Evolutionary conservation across 1,140 invertebrate genomes (phyloP).

Genomic region (Halesus radiatus): DNA sequence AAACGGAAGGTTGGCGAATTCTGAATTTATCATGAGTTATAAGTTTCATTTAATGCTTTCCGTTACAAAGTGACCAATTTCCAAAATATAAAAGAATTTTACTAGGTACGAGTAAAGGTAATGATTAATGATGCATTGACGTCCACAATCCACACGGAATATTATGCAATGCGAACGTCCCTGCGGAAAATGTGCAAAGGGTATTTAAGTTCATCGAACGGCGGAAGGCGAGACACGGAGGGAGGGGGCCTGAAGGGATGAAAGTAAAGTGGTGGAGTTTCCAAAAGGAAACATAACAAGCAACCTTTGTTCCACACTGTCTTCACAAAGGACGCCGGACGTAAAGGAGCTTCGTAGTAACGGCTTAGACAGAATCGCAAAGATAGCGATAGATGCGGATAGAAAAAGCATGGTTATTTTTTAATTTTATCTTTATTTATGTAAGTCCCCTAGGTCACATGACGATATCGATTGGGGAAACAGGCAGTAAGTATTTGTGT

Average conservation of each 20-base stretch:
- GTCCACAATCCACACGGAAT: neutral
- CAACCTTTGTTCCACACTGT: neutral
- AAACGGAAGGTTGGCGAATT: too few species aligned
- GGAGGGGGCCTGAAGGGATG: neutral
- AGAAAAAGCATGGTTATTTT: too few species aligned
- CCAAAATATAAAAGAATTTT: too few species aligned
- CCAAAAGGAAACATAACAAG: slow-evolving; percentile 1
- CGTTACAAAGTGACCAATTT: too few species aligned
- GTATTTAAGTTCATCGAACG: slow-evolving; percentile 2
- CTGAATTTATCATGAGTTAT: too few species aligned
- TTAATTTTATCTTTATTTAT: too few species aligned
- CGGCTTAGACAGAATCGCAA: neutral
- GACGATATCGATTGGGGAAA: neutral
- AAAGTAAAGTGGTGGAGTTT: neutral
- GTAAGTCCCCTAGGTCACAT: neutral
- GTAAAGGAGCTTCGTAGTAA: neutral
- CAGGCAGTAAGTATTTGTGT: too few species aligned
- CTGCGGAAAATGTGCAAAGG: slow-evolving; percentile 11
- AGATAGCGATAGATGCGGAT: slow-evolving; percentile 8
- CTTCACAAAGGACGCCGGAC: neutral
- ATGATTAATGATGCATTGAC: too few species aligned
- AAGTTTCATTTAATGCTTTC: too few species aligned
- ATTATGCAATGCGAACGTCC: neutral
- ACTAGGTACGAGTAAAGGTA: too few species aligned
- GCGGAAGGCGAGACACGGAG: neutral